Evolutionary conservation across 2,797 vertebrate genomes (phyloP).

Genomic region (Epinephelus coioides): DNA sequence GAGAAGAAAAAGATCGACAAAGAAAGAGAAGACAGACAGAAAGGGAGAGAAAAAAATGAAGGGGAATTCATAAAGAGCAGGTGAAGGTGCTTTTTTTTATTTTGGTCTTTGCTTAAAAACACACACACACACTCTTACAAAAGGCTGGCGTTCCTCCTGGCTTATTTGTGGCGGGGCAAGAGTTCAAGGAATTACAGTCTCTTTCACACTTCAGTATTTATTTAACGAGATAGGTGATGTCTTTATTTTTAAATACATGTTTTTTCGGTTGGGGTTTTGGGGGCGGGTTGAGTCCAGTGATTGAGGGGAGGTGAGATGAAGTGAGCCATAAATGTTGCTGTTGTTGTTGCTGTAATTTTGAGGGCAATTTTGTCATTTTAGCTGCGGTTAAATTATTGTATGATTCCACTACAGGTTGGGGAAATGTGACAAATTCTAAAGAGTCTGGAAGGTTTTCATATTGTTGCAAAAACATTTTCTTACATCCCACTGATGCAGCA

Average conservation of each 20-base stretch:
- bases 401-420: not conserved
- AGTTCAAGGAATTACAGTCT: slow-evolving; percentile 56
- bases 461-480: not conserved
- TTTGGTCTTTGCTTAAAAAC: slow-evolving; percentile 3
- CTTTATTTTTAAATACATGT: slow-evolving; percentile 24
- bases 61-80: slow-evolving; percentile 39
- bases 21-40: slow-evolving; percentile 19
- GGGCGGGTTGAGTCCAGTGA: not conserved
- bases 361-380: slow-evolving; percentile 12
- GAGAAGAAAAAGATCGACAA: slow-evolving; percentile 13
- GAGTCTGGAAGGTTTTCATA: not conserved
- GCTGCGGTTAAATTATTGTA: not conserved
- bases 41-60: slow-evolving; percentile 16
- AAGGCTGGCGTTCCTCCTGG: slow-evolving; percentile 24
- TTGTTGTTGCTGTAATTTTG: not conserved
- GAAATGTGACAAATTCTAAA: not conserved
- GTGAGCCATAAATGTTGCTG: slow-evolving; percentile 6
- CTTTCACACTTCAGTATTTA: slow-evolving; percentile 38
- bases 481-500: not conserved
- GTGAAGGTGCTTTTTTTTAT: slow-evolving; percentile 25
- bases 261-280: not conserved
- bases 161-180: slow-evolving; percentile 40
- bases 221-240: slow-evolving; percentile 36
- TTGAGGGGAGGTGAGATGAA: not conserved
- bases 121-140: slow-evolving; percentile 19